Evolutionary conservation across 2,113 vertebrate genomes (phyloP), one percentile per base, ranked within the genome.

Genomic region (Rhinolophus sinicus): DNA sequence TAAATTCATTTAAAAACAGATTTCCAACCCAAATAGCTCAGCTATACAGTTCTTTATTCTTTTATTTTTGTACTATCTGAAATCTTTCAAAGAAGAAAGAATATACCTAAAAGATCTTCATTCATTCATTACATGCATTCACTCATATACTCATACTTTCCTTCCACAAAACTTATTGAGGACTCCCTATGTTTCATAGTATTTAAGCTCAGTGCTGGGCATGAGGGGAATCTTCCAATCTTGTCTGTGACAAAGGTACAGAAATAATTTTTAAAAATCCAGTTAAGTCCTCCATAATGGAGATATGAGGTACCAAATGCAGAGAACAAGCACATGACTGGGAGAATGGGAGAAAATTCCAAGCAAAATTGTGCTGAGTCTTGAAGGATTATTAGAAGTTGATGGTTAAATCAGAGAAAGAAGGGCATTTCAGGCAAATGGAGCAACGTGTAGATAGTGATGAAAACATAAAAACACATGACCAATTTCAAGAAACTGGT

Each of bases 1-100:
- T 76, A 16, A 75, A 56, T 92, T 92, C 15, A 81, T 78, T 89
- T 83, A 86, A 40, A 93, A 93, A 69, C 2, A 87, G 33, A 88
- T 72, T 92, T 87, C 47, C 7, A 94, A 62, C 9, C 19, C 85
- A 93, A 87, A 5, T 44, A 84, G 78, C 35, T 65, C 12, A 84
- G 38, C 56, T 84, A 90, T 85, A 80, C 7, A 90, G 69, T 70
- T 73, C 7, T 82, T 93, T 22, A 58, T 73, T 73, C 28, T 50
- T 69, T 33, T 93, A 44, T 38, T 93, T 54, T 78, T 14, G 40
- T 80, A 40, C 33, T 16, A 87, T 72, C 47, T 82, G 52, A 33
- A 94, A 82, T 62, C 33, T 92, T 90, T 47, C 40, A 19, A 96
- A 89, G 69, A 52, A 9, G 21, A 78, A 90, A 69, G 3, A 76